A percentile compares a stretch with the other conserved stretches of the same genome.
Conservation (phyloP, 2,797 vertebrate species). For the Arnoldichthys spilopterus region DNA sequence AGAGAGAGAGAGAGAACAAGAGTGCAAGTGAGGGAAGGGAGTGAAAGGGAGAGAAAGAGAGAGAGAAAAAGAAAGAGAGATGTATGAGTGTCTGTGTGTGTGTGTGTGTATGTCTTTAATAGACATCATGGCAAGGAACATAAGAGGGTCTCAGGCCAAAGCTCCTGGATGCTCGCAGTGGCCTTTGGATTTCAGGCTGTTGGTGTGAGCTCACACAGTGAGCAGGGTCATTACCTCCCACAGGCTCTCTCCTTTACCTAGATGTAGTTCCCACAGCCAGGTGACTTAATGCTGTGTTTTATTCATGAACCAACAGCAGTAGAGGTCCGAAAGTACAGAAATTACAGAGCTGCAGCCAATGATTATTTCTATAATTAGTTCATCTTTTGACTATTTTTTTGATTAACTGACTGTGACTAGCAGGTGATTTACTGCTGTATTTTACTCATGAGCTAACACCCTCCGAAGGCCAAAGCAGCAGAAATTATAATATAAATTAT, state of each 20-base stretch:
- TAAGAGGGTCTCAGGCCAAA: neutral
- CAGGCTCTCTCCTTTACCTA: slow-evolving; percentile 12
- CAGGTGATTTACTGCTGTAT: neutral
- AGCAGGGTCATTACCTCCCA: slow-evolving; percentile 6
- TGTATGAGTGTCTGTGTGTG: neutral
- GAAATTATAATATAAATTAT: neutral
- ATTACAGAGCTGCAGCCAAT: too few relatives aligned
- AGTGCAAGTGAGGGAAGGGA: neutral
- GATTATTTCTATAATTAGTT: neutral
- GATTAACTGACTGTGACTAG: neutral
- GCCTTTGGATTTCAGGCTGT: neutral
- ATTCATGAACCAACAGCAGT: slow-evolving; percentile 2
- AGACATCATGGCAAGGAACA: slow-evolving; percentile 9
- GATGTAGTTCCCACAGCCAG: neutral
- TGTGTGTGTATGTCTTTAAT: slow-evolving; percentile 28
- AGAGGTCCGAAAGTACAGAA: neutral
- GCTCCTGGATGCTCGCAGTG: neutral
- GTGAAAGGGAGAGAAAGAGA: neutral
- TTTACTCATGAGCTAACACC: neutral
- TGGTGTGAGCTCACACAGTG: neutral
- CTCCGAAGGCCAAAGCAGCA: neutral
- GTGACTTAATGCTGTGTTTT: slow-evolving; percentile 14
- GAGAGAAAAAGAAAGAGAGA: neutral
- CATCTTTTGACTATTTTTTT: neutral
- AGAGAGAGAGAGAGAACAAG: slow-evolving; percentile 19